Conservation (phyloP, 2,113 vertebrate genomes). For the Dunckerocampus dactyliophorus region DNA sequence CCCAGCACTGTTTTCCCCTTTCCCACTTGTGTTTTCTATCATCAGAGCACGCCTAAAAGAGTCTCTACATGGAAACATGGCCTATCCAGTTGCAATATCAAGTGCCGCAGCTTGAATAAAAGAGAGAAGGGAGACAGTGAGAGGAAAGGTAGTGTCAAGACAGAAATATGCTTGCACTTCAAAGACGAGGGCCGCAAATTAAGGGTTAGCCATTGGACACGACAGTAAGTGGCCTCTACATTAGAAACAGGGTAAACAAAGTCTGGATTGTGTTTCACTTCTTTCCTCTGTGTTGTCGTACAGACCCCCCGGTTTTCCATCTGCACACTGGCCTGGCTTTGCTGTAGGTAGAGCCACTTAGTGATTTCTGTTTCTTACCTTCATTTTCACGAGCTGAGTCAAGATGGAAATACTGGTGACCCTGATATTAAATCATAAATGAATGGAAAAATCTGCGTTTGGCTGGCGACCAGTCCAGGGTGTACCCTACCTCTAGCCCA, state of each 20-base stretch:
- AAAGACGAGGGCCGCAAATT: slow-evolving; percentile 72
- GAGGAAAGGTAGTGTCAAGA: slow-evolving; percentile 67
- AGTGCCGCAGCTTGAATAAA: slow-evolving; percentile 33
- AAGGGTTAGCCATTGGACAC: slow-evolving; percentile 72
- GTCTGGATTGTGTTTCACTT: slow-evolving; percentile 68
- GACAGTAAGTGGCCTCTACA: slow-evolving; percentile 75
- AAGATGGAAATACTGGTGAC: slow-evolving; percentile 28
- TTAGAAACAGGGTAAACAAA: slow-evolving; percentile 72
- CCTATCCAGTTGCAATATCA: slow-evolving; percentile 76
- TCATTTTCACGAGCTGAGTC: slow-evolving; percentile 14
- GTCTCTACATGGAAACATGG: slow-evolving; percentile 72
- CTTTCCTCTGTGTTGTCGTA: slow-evolving; percentile 51
- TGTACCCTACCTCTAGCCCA: too few species aligned
- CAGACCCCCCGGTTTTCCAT: slow-evolving; percentile 51
- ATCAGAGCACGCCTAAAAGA: slow-evolving; percentile 65
- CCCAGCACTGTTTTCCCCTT: slow-evolving; percentile 58
- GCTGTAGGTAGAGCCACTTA: slow-evolving; percentile 59
- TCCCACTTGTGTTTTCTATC: slow-evolving; percentile 78
- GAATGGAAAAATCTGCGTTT: slow-evolving; percentile 47
- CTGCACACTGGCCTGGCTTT: slow-evolving; percentile 34
- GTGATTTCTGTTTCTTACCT: slow-evolving; percentile 17
- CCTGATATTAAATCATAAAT: slow-evolving; percentile 32
- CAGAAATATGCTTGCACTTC: slow-evolving; percentile 74
- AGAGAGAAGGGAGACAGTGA: slow-evolving; percentile 16
- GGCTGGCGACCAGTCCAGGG: too few species aligned